Conservation (phyloP, 2,888 invertebrate species). For the Chrysodeixis includens region DNA sequence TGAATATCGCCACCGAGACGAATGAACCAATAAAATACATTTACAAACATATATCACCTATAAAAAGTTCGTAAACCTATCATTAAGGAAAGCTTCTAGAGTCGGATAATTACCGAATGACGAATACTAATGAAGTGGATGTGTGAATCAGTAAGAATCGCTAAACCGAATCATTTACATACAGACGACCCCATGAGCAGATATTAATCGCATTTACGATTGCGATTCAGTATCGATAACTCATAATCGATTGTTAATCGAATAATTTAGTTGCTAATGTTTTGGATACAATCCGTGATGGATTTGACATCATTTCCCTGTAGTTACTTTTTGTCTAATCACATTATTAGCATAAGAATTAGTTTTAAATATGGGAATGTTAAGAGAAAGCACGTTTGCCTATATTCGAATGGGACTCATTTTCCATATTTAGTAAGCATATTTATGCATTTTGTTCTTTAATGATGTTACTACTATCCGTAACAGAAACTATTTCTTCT, state of each 20-base stretch:
- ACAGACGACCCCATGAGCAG: slow-evolving; percentile 25
- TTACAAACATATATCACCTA: slow-evolving; percentile 54
- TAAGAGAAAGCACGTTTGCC: slow-evolving; percentile 22
- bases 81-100: slow-evolving; percentile 34
- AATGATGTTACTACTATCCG: background rate
- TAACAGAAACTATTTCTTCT: background rate
- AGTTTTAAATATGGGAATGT: slow-evolving; percentile 6
- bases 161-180: slow-evolving; percentile 47
- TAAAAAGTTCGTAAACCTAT: slow-evolving; percentile 47
- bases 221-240: slow-evolving; percentile 36
- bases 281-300: slow-evolving; percentile 20
- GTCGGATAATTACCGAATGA: slow-evolving; percentile 35
- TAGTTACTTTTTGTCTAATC: slow-evolving; percentile 22
- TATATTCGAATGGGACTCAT: slow-evolving; percentile 5
- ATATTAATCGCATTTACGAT: slow-evolving; percentile 39
- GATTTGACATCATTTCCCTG: slow-evolving; percentile 31
- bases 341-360: slow-evolving; percentile 42
- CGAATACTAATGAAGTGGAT: slow-evolving; percentile 27
- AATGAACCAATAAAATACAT: slow-evolving; percentile 51
- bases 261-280: slow-evolving; percentile 32
- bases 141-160: slow-evolving; percentile 45
- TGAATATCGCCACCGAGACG: slow-evolving; percentile 24
- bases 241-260: slow-evolving; percentile 40
- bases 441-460: background rate
- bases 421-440: background rate